These are phyloP conservation scores for Bradynema listronoti DNA, from an alignment of 1,140 invertebrate genomes.

Conservation along the genomic window DNA sequence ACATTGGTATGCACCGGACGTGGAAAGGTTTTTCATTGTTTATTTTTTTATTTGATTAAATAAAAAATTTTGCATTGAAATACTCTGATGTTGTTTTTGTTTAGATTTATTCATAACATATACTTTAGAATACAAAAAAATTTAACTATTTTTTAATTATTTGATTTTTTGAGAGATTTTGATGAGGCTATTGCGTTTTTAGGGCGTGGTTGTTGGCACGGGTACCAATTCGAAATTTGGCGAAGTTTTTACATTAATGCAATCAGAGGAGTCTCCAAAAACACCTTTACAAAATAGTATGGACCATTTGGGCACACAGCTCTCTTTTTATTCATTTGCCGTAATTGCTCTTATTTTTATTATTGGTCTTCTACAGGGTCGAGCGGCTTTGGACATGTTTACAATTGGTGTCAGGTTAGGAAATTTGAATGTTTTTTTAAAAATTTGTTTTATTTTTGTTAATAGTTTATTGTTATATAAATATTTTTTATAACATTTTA, in stretches of 20 bases:
- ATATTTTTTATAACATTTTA: too few relatives aligned
- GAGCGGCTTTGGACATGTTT: constrained; percentile 81
- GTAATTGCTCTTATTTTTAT: constrained; percentile 88
- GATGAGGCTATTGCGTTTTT: too few relatives aligned
- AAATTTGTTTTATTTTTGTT: constrained; percentile 5
- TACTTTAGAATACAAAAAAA: too few relatives aligned
- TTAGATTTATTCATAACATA: too few relatives aligned
- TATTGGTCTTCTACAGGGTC: constrained; percentile 71
- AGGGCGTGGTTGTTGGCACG: constrained; percentile 93
- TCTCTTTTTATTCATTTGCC: constrained; percentile 92
- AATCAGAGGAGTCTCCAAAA: constrained; percentile 91
- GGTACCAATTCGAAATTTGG: constrained; percentile 95
- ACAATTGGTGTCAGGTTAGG: constrained; percentile 68
- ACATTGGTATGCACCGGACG: constrained; percentile 91
- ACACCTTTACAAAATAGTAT: constrained; percentile 95
- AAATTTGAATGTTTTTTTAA: background rate
- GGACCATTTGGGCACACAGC: constrained; percentile 88
- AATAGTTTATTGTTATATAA: too few relatives aligned
- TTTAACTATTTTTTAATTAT: too few relatives aligned
- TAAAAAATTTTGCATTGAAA: too few relatives aligned
- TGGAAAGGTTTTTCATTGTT: constrained; percentile 70
- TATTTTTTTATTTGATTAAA: constrained; percentile 1
- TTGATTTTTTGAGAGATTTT: too few relatives aligned
- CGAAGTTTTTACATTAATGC: constrained; percentile 97
- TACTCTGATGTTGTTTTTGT: too few relatives aligned